These are phyloP conservation scores for Phasianus colchicus DNA, from an alignment of 2,113 vertebrate genomes.

Conservation along the genomic window DNA sequence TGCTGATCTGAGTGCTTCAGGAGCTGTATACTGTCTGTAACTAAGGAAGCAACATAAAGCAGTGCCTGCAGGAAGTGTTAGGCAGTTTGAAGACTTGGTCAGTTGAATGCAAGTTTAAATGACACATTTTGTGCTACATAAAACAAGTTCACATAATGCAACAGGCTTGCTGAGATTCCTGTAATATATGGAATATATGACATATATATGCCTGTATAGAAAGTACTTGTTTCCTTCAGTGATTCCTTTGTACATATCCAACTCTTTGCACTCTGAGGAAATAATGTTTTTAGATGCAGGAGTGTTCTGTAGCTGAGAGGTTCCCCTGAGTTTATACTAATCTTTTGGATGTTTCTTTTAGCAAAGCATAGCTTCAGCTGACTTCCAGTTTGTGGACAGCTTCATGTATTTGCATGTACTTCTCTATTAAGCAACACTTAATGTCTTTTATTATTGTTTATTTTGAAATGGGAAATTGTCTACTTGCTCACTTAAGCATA, in stretches of 20 bases:
- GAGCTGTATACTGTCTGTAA: not conserved
- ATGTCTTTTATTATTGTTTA: not conserved
- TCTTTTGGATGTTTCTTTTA: not conserved
- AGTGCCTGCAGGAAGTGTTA: not conserved
- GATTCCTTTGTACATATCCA: not conserved
- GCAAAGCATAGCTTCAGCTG: not conserved
- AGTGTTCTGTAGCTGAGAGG: not conserved
- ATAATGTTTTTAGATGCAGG: fast-evolving
- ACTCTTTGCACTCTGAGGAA: not conserved
- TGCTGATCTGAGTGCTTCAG: not conserved
- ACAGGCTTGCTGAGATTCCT: not conserved
- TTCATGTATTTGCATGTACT: not conserved
- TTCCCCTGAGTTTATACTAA: not conserved
- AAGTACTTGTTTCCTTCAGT: fast-evolving
- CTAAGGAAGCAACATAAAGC: not conserved
- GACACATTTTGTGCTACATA: not conserved
- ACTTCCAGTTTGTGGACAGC: not conserved
- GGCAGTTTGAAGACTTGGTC: not conserved
- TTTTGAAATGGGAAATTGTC: not conserved
- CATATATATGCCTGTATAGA: not conserved
- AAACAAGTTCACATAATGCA: fast-evolving
- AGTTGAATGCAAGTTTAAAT: not conserved
- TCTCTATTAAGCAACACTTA: not conserved
- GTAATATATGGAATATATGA: not conserved
- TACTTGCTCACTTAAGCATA: not conserved